Base-by-base conservation (phyloP, 2,888 invertebrate species). In the Sphecodes monilicornis region DNA sequence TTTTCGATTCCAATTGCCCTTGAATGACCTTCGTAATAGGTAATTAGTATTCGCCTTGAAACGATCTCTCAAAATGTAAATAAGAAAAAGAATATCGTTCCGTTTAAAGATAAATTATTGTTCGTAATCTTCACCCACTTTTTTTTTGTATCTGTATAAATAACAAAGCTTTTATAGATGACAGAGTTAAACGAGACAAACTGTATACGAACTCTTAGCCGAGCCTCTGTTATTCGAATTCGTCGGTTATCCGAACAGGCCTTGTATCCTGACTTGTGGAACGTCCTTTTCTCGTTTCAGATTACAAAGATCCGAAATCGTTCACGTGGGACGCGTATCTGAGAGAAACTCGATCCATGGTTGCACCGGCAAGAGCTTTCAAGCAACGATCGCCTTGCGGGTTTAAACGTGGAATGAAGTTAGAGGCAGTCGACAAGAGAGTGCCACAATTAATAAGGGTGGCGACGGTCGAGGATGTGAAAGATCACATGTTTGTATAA, bases 321-420 rank as follows among this genome's bases (percentile, higher is more conserved):
- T 99, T 99, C 93, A 96, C 97, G 13, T 99, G 99, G 99, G 97
- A 97, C 87, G 95, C 96, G 71, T 99, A 99, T 95, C 95, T 99
- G 87, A 96, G 96, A 82, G 97, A 97, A 92, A 98, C 97, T 0
- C 97, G 97, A 86, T 96, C 97, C 0, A 94, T 96, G 70, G 96
- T 98, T 60, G 98, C 98, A 82, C 98, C 98, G 3, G 96, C 97
- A 0, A 96, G 97, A 85, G 97, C 98, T 11, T 99, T 99, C 95
- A 97, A 97, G 92, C 97, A 98, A 86, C 96, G 98, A 41, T 96
- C 97, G 29, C 97, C 97, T 10, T 96, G 97, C 86, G 97, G 97
- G 3, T 99, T 98, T 95, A 97, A 97, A 92, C 95, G 96, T 16
- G 98, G 98, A 54, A 98, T 98, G 98, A 97, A 97, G 93, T 95